These are phyloP conservation scores for Tipula vernalis DNA, from an alignment of 2,888 invertebrate genomes.

Conservation along the genomic window DNA sequence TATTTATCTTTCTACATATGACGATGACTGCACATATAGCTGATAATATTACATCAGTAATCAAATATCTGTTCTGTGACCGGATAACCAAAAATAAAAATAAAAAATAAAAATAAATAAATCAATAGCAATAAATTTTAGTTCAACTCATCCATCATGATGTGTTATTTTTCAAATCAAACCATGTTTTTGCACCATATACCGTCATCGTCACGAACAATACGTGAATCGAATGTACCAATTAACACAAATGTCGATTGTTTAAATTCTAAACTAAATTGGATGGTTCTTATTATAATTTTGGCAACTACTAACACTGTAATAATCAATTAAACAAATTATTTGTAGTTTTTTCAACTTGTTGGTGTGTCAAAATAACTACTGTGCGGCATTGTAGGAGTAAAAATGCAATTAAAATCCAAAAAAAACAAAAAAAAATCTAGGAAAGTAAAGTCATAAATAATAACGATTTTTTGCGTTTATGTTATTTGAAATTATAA, in stretches of 20 bases:
- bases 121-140: too few relatives aligned
- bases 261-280: neutral
- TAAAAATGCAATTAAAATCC: neutral
- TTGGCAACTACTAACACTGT: neutral
- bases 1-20: neutral
- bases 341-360: neutral
- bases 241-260: too few relatives aligned
- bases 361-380: neutral
- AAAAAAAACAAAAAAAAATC: neutral
- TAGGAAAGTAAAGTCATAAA: neutral
- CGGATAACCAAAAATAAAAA: too few relatives aligned
- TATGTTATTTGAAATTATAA: neutral
- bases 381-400: neutral
- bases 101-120: too few relatives aligned
- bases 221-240: too few relatives aligned
- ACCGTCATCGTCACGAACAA: too few relatives aligned
- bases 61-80: too few relatives aligned
- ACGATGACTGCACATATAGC: neutral
- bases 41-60: too few relatives aligned
- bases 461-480: neutral
- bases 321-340: neutral
- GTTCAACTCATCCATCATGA: too few relatives aligned
- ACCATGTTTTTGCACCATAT: too few relatives aligned
- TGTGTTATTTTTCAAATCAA: too few relatives aligned
- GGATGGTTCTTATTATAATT: neutral